These are phyloP conservation scores for Stenichneumon culpator DNA, from an alignment of 2,888 invertebrate species.

Conservation along the genomic window DNA sequence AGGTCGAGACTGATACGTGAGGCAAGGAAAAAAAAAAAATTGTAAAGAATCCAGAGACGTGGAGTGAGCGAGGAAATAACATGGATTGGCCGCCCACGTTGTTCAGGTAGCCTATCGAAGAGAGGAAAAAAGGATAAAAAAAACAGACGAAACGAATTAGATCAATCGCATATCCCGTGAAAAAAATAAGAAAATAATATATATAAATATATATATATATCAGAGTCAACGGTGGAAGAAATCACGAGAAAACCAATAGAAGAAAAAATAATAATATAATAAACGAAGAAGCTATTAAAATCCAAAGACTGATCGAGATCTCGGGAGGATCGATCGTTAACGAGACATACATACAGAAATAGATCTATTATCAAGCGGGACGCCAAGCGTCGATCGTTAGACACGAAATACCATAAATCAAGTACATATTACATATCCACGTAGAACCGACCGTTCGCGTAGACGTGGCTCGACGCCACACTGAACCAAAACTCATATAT, in stretches of 20 bases:
- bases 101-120: constrained; percentile 43
- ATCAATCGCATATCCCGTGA: constrained; percentile 49
- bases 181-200: constrained; percentile 11
- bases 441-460: constrained; percentile 23
- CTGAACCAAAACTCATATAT: constrained; percentile 23
- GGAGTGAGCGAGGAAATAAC: constrained; percentile 8
- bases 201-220: neutral
- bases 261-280: constrained; percentile 30
- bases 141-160: neutral
- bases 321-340: constrained; percentile 46
- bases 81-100: constrained; percentile 49
- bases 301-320: constrained; percentile 63
- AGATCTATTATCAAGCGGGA: constrained; percentile 4
- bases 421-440: constrained; percentile 50
- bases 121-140: neutral
- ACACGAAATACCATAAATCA: constrained; percentile 2
- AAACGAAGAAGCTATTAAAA: constrained; percentile 49
- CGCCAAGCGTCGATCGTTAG: constrained; percentile 39
- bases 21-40: neutral
- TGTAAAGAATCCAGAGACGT: constrained; percentile 8
- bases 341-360: constrained; percentile 38
- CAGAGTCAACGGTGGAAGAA: constrained; percentile 6
- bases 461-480: neutral
- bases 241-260: neutral
- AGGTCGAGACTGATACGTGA: constrained; percentile 57